Conservation (phyloP, 2,797 vertebrate genomes). For the Propithecus perrieri region DNA sequence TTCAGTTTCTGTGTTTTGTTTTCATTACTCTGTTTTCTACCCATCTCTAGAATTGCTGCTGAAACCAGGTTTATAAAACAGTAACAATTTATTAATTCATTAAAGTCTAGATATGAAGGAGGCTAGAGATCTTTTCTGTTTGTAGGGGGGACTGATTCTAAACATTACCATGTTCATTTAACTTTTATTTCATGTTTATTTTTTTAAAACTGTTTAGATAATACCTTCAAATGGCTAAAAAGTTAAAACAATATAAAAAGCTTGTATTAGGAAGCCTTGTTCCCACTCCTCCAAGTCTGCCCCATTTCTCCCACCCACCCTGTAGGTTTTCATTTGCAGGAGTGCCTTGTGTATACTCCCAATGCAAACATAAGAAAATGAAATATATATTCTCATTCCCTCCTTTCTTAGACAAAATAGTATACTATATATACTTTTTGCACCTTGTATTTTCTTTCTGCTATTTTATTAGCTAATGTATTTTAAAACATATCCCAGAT, state of each 20-base stretch:
- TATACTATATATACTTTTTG: not conserved
- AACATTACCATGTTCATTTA: not conserved
- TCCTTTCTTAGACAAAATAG: constrained; percentile 12
- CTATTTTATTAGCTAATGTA: not conserved
- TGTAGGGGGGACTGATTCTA: not conserved
- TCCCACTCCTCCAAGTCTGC: not conserved
- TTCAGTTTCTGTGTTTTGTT: not conserved
- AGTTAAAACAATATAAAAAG: not conserved
- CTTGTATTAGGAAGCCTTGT: not conserved
- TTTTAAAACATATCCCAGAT: not conserved
- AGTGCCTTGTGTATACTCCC: not conserved
- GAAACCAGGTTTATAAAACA: not conserved
- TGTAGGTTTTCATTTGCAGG: not conserved
- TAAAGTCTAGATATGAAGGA: not conserved
- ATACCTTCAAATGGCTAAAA: not conserved
- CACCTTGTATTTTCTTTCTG: not conserved
- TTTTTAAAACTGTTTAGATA: not conserved
- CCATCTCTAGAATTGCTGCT: not conserved
- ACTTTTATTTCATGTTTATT: not conserved
- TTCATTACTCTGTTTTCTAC: not conserved
- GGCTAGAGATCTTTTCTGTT: not conserved
- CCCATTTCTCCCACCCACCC: not conserved
- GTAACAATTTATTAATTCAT: not conserved
- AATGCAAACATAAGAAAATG: not conserved
- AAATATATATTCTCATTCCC: not conserved